Evolutionary conservation across 2,113 vertebrate genomes (phyloP), one percentile per base, ranked within the genome.

Genomic region (Butastur rufipennis): DNA sequence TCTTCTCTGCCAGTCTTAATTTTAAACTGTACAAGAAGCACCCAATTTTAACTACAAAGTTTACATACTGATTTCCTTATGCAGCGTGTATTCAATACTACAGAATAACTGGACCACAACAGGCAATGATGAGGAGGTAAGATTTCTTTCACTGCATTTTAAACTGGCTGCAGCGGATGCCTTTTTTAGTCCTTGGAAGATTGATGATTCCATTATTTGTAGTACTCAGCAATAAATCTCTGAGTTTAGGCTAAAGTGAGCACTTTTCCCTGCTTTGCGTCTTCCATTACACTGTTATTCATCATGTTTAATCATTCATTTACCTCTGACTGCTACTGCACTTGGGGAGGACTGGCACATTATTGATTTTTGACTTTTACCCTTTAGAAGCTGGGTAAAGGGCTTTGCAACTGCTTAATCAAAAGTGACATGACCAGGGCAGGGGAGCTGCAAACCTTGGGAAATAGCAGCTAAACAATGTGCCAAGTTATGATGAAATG

Each of bases 121-220:
- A 65, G 62, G 85, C 65, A 70, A 26, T 34, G 82, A 74, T 31
- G 52, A 92, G 73, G 55, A 90, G 45, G 66, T 56, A 66, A 80
- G 74, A 62, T 79, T 89, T 81, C 55, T 63, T 96, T 83, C 68
- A 38, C 67, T 81, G 94, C 88, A 89, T 96, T 95, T 96, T 95
- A 86, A 92, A 89, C 81, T 42, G 50, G 63, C 81, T 81, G 67
- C 59, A 55, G 88, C 5, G 1, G 93, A 67, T 94, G 95, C 93
- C 90, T 96, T 94, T 96, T 93, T 93, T 88, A 94, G 96, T 84
- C 90, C 58, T 68, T 92, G 97, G 96, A 98, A 98, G 98, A 98
- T 96, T 97, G 98, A 98, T 98, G 97, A 97, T 93, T 98, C 97
- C 97, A 98, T 98, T 98, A 98, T 96, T 98, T 95, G 97, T 94